Conservation (phyloP, 2,888 invertebrate species). For the Syrphus vitripennis region DNA sequence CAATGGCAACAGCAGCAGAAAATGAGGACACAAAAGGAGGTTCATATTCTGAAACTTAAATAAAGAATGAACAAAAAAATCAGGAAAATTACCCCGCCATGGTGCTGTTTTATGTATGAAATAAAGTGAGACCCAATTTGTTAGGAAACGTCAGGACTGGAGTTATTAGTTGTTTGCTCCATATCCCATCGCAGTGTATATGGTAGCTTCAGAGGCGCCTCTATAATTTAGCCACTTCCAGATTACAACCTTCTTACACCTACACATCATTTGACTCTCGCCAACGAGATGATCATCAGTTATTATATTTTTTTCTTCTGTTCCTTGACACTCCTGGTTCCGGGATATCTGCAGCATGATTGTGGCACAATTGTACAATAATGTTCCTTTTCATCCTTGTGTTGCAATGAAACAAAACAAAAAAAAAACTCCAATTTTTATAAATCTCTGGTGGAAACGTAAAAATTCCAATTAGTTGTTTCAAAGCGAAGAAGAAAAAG, state of each 20-base stretch:
- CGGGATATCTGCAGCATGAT: conserved; percentile 36
- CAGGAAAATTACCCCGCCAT: conserved; percentile 47
- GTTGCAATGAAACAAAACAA: not conserved
- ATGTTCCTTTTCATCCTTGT: not conserved
- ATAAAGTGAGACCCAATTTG: conserved; percentile 60
- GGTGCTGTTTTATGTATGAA: conserved; percentile 1
- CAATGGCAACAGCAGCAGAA: conserved; percentile 2
- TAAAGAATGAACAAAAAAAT: not conserved
- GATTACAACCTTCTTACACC: conserved; percentile 18
- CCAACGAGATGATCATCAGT: conserved; percentile 14
- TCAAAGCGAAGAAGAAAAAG: not conserved
- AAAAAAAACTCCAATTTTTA: not conserved
- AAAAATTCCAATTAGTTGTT: conserved; percentile 68
- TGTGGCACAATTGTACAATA: conserved; percentile 40
- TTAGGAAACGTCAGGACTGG: conserved; percentile 17
- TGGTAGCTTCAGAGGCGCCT: conserved; percentile 30
- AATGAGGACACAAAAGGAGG: conserved; percentile 53
- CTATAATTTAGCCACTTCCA: not conserved
- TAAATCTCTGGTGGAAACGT: conserved; percentile 39
- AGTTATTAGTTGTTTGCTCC: not conserved
- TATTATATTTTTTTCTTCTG: not conserved
- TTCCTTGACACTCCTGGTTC: not conserved
- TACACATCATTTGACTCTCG: conserved; percentile 27
- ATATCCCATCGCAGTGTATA: too few relatives aligned
- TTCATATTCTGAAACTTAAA: conserved; percentile 6